Base-by-base conservation (phyloP, 2,888 invertebrate genomes). In the Ophioninae sp. region DNA sequence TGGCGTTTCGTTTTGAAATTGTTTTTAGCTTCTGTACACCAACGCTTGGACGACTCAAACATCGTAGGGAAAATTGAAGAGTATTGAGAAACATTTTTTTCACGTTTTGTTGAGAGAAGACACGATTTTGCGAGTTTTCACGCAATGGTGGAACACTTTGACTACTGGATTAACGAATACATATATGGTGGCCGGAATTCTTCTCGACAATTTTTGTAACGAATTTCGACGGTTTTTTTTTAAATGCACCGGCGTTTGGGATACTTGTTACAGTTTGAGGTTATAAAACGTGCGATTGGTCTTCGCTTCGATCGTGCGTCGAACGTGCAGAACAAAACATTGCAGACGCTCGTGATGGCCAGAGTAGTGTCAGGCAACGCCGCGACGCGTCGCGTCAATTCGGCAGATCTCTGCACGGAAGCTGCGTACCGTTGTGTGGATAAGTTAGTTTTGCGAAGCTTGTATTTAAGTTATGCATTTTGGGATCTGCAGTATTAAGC, bases 1-100 rank as follows among this genome's bases (percentile, higher is more conserved):
- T 93, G 13, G 13, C 59, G 86, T 88, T 78, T 79, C 84, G 67
- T 30, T 78, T 74, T 41, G 78, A 44, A n/a, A 23, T 3, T 7
- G 44, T 56, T 17, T 67, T n/a, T 17, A 81, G 58, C 58, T 58
- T 68, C 63, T 81, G 72, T 6, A 59, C 44, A 37, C 20, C 37
- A 76, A 81, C 20, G 10, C 59, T 69, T n/a, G 68, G 9, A 58
- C 84, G 76, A 56, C 64, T 78, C 13, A 83, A 23, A 71, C 79
- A 81, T 63, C 79, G 73, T 17, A 79, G 39, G 0, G 84, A 77
- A 5, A 72, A 37, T 72, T 74, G 80, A 22, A 86, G 17, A 51
- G 72, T 84, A 58, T 74, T 81, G 13, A 78, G 69, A n/a, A 86
- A 83, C 85, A 86, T 86, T 71, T 78, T 77, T 64, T 65, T 39